Evolutionary conservation across 2,888 invertebrate species (phyloP).

Genomic region (Macrophya annulata): DNA sequence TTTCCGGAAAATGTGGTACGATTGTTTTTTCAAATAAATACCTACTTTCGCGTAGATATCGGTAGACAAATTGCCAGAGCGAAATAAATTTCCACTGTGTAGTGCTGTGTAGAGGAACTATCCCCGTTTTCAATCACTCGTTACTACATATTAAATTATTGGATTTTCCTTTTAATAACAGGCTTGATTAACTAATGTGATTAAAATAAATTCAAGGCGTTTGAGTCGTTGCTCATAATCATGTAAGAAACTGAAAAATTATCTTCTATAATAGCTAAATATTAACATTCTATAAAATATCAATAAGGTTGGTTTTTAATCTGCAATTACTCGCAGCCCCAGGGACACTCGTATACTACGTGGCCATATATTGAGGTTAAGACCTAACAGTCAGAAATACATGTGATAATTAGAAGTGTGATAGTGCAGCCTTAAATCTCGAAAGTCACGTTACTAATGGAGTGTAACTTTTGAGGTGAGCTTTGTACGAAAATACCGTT

Average conservation of each 20-base stretch:
- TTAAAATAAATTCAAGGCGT: slow-evolving; percentile 25
- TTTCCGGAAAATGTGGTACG: slow-evolving; percentile 47
- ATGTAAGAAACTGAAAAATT: slow-evolving; percentile 11
- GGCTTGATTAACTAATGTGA: slow-evolving; percentile 25
- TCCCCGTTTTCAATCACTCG: slow-evolving; percentile 16
- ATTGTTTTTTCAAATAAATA: slow-evolving; percentile 39
- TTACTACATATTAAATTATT: slow-evolving; percentile 26
- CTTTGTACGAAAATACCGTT: slow-evolving; percentile 22
- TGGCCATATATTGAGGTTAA: slow-evolving; percentile 45
- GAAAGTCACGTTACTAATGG: slow-evolving; percentile 39
- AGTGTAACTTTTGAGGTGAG: slow-evolving; percentile 43
- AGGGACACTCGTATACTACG: slow-evolving; percentile 21
- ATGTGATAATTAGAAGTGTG: slow-evolving; percentile 42
- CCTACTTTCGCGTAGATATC: slow-evolving; percentile 34
- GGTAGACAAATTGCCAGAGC: slow-evolving; percentile 23
- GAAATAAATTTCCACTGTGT: slow-evolving; percentile 21
- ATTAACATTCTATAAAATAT: slow-evolving; percentile 22
- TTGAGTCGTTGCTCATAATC: slow-evolving; percentile 44
- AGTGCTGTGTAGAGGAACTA: not conserved
- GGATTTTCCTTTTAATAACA: not conserved
- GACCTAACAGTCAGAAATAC: slow-evolving; percentile 29
- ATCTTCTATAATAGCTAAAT: not conserved
- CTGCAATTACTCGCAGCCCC: slow-evolving; percentile 11
- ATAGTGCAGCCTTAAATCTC: slow-evolving; percentile 20
- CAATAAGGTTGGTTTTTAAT: slow-evolving; percentile 15